Percentiles rank a stretch among this genome's conserved stretches.
phyloP scores from a whole-genome alignment of 2,888 invertebrate genomes.

The Siphonodentalium dalli region DNA sequence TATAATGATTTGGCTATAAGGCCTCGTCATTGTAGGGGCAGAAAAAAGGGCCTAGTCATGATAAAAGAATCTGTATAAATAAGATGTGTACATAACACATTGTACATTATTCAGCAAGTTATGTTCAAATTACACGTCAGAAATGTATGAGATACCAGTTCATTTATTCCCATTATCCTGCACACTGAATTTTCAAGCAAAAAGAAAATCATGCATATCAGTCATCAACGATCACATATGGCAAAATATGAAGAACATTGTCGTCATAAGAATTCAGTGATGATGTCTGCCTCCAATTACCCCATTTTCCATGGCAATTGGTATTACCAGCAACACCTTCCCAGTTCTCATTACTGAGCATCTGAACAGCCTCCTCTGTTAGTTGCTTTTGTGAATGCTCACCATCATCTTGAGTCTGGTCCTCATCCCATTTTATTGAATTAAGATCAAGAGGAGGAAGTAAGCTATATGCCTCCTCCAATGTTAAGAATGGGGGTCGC shows the following conservation, averaged over 20 bases:
- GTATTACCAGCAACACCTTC: constrained; percentile 68
- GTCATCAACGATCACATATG: constrained; percentile 94
- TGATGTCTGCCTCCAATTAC: constrained; percentile 90
- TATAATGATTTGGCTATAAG: no score
- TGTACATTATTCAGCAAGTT: no score
- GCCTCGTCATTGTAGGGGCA: no score
- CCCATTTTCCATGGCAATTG: constrained; percentile 72
- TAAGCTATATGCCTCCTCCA: constrained; percentile 69
- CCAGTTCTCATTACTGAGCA: constrained; percentile 62
- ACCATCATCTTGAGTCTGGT: constrained; percentile 69
- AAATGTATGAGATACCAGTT: no score
- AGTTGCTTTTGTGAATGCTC: constrained; percentile 44
- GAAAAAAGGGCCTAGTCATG: no score
- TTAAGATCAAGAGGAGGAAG: constrained; percentile 75
- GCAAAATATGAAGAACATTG: constrained; percentile 87
- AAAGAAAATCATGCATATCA: no score
- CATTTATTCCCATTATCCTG: no score
- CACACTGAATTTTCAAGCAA: no score
- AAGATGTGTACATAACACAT: no score
- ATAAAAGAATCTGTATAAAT: no score
- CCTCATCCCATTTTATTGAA: constrained; percentile 65
- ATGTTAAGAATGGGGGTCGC: constrained; percentile 31
- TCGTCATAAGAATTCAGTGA: constrained; percentile 78
- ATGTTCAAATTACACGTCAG: no score
- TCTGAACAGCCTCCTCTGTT: constrained; percentile 51